These are phyloP conservation scores for Neotoxoptera formosana DNA, from an alignment of 1,140 invertebrate genomes.

Conservation along the genomic window DNA sequence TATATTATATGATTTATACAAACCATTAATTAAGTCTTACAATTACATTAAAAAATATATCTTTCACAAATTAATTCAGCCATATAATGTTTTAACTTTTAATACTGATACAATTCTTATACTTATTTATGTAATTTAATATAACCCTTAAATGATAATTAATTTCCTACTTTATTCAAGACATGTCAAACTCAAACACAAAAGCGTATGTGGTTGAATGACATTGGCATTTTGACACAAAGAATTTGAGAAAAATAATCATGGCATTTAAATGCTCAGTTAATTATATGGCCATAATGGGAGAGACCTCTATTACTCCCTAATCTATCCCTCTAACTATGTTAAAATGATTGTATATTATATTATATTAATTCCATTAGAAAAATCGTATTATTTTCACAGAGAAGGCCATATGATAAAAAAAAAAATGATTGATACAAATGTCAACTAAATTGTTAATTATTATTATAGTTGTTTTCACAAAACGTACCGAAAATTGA, in stretches of 20 bases:
- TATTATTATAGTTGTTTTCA: background rate
- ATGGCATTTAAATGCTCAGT: conserved; percentile 2
- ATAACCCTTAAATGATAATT: conserved; percentile 16
- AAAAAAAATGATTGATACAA: background rate
- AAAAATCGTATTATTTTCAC: conserved; percentile 9
- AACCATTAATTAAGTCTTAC: conserved; percentile 46
- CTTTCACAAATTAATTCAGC: conserved; percentile 47
- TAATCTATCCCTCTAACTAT: background rate
- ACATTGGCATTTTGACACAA: conserved; percentile 33
- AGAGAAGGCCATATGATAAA: background rate
- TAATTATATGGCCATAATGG: background rate
- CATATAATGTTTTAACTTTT: conserved; percentile 14
- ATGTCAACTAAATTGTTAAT: background rate
- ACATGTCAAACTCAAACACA: background rate
- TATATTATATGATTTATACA: conserved; percentile 45
- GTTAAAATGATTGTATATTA: conserved; percentile 1
- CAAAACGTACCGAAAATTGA: background rate
- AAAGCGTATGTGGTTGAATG: background rate
- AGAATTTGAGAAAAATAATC: conserved; percentile 27
- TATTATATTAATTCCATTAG: background rate
- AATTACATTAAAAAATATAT: conserved; percentile 53
- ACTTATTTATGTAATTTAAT: background rate
- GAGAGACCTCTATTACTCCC: background rate
- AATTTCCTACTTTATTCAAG: background rate
- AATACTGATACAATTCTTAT: conserved; percentile 53